These are phyloP conservation scores for Azemiops feae DNA, from an alignment of 2,113 vertebrate genomes.

Conservation along the genomic window DNA sequence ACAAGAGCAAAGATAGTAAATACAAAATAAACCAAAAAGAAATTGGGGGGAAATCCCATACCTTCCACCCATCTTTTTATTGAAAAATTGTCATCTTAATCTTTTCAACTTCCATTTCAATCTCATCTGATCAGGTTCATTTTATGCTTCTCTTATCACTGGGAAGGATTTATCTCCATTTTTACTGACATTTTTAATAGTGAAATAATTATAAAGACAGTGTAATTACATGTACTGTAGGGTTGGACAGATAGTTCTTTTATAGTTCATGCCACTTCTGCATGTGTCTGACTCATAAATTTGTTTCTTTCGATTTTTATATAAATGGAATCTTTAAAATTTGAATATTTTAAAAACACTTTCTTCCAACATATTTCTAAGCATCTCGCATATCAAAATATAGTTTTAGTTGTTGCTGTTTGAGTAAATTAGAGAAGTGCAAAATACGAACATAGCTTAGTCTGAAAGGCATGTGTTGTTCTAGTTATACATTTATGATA, in stretches of 20 bases:
- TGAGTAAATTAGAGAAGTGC: background rate
- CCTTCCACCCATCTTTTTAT: background rate
- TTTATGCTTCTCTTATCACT: background rate
- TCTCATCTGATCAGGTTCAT: background rate
- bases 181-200: background rate
- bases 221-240: background rate
- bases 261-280: background rate
- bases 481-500: background rate
- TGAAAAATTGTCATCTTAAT: background rate
- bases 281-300: background rate
- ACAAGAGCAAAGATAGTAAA: background rate
- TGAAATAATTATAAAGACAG: background rate
- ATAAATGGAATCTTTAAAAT: background rate
- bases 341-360: background rate
- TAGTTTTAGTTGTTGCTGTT: background rate
- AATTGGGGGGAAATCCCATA: background rate
- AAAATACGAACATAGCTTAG: background rate
- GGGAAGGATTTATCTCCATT: background rate
- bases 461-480: background rate
- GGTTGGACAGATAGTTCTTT: background rate
- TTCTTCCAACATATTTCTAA: background rate
- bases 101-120: background rate
- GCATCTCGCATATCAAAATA: background rate
- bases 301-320: too few species aligned
- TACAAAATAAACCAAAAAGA: background rate